phyloP scores from a whole-genome alignment of 2,888 invertebrate species.

The Ptychoptera contaminata region DNA sequence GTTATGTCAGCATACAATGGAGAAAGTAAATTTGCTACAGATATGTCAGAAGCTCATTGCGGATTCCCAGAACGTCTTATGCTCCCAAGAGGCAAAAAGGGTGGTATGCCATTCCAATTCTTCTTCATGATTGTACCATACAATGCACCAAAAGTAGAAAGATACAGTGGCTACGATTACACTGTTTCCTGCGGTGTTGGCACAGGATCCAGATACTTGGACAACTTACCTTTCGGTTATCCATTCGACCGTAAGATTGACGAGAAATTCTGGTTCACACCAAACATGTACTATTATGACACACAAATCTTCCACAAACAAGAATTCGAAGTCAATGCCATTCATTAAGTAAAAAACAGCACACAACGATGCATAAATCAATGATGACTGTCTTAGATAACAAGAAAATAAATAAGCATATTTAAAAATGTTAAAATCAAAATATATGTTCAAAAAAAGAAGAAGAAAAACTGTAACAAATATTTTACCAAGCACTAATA shows the following conservation, averaged over 20 bases:
- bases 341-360: not conserved
- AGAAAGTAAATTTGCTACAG: slow-evolving; percentile 30
- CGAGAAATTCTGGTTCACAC: slow-evolving; percentile 24
- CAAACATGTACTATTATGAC: slow-evolving; percentile 33
- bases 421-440: no score
- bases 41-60: slow-evolving; percentile 33
- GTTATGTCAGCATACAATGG: slow-evolving; percentile 26
- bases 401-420: no score
- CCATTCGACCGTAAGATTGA: slow-evolving; percentile 36
- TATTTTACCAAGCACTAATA: no score
- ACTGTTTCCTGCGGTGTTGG: slow-evolving; percentile 12
- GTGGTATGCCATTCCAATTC: slow-evolving; percentile 45
- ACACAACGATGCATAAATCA: no score
- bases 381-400: no score
- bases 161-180: slow-evolving; percentile 19
- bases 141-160: slow-evolving; percentile 8
- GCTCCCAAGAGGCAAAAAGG: slow-evolving; percentile 44
- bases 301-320: slow-evolving; percentile 17
- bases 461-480: no score
- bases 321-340: slow-evolving; percentile 25
- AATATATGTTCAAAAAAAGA: no score
- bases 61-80: slow-evolving; percentile 45
- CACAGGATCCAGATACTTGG: slow-evolving; percentile 23
- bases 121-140: slow-evolving; percentile 41
- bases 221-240: slow-evolving; percentile 30